Conservation (phyloP, 2,797 vertebrate genomes). For the Coilia nasus region DNA sequence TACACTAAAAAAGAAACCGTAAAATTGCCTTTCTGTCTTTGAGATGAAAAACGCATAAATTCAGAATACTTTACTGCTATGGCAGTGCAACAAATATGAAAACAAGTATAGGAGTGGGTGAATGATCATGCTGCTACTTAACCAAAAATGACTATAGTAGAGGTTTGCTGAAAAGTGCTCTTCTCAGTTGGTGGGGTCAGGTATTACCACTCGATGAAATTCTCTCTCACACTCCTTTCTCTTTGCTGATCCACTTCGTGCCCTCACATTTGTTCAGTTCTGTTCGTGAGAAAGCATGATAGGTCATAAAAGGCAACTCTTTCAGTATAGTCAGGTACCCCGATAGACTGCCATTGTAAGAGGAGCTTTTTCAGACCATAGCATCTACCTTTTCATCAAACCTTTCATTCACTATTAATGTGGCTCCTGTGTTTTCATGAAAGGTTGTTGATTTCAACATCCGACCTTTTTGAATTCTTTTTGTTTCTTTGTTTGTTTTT, state of each 20-base stretch:
- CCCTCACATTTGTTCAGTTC: background rate
- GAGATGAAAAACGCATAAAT: too few relatives aligned
- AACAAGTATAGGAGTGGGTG: background rate
- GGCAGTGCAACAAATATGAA: background rate
- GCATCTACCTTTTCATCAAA: constrained; percentile 3
- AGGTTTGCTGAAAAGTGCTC: background rate
- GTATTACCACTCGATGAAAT: background rate
- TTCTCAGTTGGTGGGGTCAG: background rate
- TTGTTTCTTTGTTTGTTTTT: background rate
- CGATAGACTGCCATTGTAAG: background rate
- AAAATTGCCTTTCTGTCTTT: background rate
- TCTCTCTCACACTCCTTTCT: background rate
- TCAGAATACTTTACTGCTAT: background rate
- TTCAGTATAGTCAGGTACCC: background rate
- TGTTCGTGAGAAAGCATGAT: background rate
- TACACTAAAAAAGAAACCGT: too few relatives aligned
- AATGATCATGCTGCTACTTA: background rate
- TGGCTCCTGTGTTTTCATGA: background rate
- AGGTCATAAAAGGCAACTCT: background rate
- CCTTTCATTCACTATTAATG: background rate
- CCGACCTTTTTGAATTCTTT: background rate
- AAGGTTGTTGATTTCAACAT: background rate
- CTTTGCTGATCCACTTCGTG: background rate
- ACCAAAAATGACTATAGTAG: background rate
- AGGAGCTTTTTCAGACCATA: background rate